Evolutionary conservation across 2,113 vertebrate genomes (phyloP).

Genomic region (Hemichromis elongatus): DNA sequence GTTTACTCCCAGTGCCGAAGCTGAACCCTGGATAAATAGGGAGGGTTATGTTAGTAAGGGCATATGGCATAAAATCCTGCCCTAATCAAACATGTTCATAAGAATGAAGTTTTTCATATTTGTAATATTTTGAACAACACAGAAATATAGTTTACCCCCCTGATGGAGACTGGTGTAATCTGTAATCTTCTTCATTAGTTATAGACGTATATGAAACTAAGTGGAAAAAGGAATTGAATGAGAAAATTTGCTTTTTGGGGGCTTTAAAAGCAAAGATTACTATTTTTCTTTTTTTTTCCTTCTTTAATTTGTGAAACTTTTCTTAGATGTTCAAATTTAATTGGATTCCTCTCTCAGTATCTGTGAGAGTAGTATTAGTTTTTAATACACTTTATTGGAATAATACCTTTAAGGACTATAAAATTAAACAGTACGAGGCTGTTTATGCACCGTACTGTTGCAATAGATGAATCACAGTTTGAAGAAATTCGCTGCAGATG

Average conservation of each 20-base stretch:
- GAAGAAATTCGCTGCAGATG: background rate
- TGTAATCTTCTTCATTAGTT: background rate
- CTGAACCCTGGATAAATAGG: background rate
- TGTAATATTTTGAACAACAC: background rate
- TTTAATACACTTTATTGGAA: background rate
- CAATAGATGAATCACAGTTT: background rate
- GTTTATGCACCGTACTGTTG: background rate
- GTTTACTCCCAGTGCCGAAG: background rate
- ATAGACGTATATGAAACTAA: background rate
- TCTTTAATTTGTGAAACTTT: background rate
- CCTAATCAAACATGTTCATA: background rate
- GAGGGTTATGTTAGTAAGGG: background rate
- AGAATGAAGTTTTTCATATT: background rate
- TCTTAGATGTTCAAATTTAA: background rate
- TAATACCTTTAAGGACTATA: slow-evolving; percentile 5
- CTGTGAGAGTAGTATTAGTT: background rate
- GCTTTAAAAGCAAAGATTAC: background rate
- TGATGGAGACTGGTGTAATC: background rate
- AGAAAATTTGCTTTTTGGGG: background rate
- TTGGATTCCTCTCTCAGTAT: background rate
- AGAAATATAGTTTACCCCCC: too few relatives aligned
- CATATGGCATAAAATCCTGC: background rate
- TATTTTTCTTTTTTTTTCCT: background rate
- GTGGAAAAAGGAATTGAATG: background rate
- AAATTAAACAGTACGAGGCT: background rate